These are phyloP conservation scores for Enteromius unitaeniatus DNA, from an alignment of 2,797 vertebrate species.

Conservation along the genomic window DNA sequence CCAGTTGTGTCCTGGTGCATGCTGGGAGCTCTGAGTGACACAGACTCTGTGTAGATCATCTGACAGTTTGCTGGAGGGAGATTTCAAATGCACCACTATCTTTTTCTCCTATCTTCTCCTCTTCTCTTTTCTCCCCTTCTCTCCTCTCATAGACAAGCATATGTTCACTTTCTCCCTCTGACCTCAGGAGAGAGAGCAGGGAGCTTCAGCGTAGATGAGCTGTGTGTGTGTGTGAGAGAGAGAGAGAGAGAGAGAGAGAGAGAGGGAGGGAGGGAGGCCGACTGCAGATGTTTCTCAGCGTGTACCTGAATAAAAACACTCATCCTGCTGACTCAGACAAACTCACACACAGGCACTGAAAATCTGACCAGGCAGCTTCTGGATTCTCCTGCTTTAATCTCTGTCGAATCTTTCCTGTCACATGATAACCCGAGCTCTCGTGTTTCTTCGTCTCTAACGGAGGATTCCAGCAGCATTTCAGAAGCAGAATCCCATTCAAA, in stretches of 20 bases:
- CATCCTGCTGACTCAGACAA: constrained; percentile 44
- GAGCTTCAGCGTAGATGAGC: constrained; percentile 48
- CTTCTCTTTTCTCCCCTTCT: background rate
- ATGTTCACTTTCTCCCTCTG: constrained; percentile 48
- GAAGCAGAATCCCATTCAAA: constrained; percentile 7
- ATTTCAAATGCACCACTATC: background rate
- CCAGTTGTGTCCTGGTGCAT: constrained; percentile 41
- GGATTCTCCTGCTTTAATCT: constrained; percentile 28
- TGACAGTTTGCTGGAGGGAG: constrained; percentile 22
- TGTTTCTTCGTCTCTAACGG: background rate
- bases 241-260: constrained; percentile 46
- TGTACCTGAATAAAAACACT: constrained; percentile 61
- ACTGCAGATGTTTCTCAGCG: constrained; percentile 73
- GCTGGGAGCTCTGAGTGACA: constrained; percentile 33
- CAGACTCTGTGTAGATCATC: constrained; percentile 5
- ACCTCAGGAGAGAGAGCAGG: constrained; percentile 47
- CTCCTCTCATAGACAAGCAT: constrained; percentile 33
- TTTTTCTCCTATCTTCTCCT: no score
- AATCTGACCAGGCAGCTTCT: constrained; percentile 38
- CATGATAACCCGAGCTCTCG: background rate
- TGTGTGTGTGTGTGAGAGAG: constrained; percentile 6
- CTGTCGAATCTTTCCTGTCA: background rate
- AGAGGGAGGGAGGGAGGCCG: constrained; percentile 52
- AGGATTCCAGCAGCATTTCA: background rate
- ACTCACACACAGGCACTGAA: constrained; percentile 13